Evolutionary conservation across 1,140 invertebrate species (phyloP).

Genomic region (Platorchestia sp.): DNA sequence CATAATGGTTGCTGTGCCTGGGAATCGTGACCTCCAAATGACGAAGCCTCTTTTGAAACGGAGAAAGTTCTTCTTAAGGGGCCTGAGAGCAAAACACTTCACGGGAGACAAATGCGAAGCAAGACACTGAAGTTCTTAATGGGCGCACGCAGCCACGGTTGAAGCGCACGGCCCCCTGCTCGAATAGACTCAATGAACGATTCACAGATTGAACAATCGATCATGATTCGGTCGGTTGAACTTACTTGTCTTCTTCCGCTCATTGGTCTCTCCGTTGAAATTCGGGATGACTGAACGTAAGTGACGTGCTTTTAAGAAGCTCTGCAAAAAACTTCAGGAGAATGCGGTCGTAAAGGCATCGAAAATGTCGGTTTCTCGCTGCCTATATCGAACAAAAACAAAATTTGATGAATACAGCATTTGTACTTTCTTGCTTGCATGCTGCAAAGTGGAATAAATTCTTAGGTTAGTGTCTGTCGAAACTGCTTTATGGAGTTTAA

Average conservation of each 20-base stretch:
- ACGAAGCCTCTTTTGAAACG: constrained; percentile 34
- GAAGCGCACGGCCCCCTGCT: background rate
- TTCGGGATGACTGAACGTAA: background rate
- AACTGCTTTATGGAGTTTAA: background rate
- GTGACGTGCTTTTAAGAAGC: background rate
- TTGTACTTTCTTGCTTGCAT: background rate
- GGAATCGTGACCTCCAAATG: constrained; percentile 25
- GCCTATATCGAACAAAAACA: background rate
- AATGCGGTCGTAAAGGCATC: background rate
- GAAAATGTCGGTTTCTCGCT: background rate
- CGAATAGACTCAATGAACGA: constrained; percentile 20
- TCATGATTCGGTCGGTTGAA: constrained; percentile 2
- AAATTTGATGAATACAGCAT: background rate
- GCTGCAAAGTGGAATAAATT: background rate
- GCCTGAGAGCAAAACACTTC: constrained; percentile 32
- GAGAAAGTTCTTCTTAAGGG: constrained; percentile 16
- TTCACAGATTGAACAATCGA: constrained; percentile 10
- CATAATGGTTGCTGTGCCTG: background rate
- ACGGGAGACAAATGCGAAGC: constrained; percentile 18
- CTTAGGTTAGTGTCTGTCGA: background rate
- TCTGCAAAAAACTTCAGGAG: background rate
- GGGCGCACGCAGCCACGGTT: background rate
- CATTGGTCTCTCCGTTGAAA: background rate
- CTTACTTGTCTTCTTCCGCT: background rate
- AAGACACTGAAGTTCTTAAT: background rate